Conservation (phyloP, 2,113 vertebrate species). For the Oostethus manadensis region DNA sequence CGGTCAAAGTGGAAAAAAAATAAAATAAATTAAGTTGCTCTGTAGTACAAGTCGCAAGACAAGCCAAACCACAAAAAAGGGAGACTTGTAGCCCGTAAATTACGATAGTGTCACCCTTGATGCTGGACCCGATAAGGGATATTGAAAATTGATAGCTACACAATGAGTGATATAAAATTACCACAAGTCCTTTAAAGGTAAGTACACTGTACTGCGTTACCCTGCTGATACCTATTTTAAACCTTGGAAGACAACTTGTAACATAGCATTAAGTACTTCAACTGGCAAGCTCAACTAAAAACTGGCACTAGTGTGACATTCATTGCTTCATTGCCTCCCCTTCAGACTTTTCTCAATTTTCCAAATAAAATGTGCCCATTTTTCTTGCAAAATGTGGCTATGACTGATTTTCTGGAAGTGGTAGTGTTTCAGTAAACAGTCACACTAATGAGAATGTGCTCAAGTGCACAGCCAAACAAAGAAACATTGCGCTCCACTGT, state of each 20-base stretch:
- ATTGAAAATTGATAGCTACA: no score
- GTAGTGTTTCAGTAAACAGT: not conserved
- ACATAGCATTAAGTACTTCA: not conserved
- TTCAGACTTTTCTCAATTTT: not conserved
- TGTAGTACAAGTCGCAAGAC: no score
- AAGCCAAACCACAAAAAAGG: no score
- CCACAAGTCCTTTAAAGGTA: no score
- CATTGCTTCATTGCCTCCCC: not conserved
- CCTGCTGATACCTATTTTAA: not conserved
- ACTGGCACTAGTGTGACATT: no score
- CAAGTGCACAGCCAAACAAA: not conserved
- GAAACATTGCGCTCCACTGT: not conserved
- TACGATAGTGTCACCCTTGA: no score
- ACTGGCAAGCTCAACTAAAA: no score
- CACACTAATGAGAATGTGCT: not conserved
- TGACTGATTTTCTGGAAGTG: not conserved
- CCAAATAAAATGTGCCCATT: not conserved
- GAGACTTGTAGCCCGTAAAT: no score
- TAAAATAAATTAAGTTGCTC: no score
- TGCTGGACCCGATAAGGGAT: no score
- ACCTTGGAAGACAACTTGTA: not conserved
- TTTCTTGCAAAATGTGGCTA: not conserved
- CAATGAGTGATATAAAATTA: no score
- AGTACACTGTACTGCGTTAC: not conserved
- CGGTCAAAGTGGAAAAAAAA: no score